Evolutionary conservation across 2,888 invertebrate species (phyloP).

Genomic region (Pyrgus malvae): DNA sequence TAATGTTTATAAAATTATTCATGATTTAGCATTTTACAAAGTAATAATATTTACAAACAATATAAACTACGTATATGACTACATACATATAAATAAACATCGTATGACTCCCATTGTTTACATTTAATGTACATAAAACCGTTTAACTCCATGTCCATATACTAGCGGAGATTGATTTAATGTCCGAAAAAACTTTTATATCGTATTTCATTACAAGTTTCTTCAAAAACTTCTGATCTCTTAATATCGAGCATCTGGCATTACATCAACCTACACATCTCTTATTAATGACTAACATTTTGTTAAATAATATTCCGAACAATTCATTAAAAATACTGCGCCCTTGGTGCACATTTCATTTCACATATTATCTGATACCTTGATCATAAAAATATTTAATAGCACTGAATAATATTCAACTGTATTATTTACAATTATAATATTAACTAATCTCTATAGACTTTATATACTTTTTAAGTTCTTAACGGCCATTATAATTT

Average conservation of each 20-base stretch:
- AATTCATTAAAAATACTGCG: slow-evolving; percentile 58
- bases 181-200: too few relatives aligned
- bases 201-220: neutral
- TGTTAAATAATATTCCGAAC: slow-evolving; percentile 52
- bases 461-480: slow-evolving; percentile 50
- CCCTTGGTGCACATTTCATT: slow-evolving; percentile 50
- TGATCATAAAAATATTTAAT: slow-evolving; percentile 45
- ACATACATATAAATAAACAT: slow-evolving; percentile 78
- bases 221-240: neutral
- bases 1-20: slow-evolving; percentile 80
- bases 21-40: slow-evolving; percentile 81
- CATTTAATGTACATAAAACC: slow-evolving; percentile 69
- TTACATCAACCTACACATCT: slow-evolving; percentile 52
- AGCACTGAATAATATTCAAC: slow-evolving; percentile 48
- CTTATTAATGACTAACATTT: slow-evolving; percentile 57
- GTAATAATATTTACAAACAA: slow-evolving; percentile 79
- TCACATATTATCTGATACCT: slow-evolving; percentile 37
- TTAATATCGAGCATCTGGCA: too few relatives aligned
- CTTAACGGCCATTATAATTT: slow-evolving; percentile 47
- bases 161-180: slow-evolving; percentile 18
- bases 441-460: slow-evolving; percentile 52
- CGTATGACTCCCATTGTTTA: slow-evolving; percentile 76
- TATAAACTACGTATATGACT: slow-evolving; percentile 75
- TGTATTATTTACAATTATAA: slow-evolving; percentile 68
- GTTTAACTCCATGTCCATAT: slow-evolving; percentile 53